Evolutionary conservation across 2,797 vertebrate species (phyloP).

Genomic region (Falco columbarius): DNA sequence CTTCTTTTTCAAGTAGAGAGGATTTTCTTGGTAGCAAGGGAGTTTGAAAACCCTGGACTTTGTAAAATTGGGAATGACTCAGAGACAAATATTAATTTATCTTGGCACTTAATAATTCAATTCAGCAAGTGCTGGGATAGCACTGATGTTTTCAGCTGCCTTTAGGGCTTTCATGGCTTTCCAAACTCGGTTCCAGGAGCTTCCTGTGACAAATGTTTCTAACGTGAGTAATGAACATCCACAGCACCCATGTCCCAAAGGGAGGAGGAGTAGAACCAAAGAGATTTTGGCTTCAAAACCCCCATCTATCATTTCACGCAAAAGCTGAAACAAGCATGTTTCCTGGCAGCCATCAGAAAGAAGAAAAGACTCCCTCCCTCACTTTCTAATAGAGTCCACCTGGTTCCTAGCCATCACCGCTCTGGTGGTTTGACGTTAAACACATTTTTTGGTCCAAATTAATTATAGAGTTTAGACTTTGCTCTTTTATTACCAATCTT

Average conservation of each 20-base stretch:
- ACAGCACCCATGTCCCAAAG: conserved; percentile 63
- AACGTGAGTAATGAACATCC: conserved; percentile 73
- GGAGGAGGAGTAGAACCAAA: not conserved
- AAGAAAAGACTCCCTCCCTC: not conserved
- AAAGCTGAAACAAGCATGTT: conserved; percentile 46
- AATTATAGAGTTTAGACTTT: not conserved
- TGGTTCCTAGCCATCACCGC: not conserved
- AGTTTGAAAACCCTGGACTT: not conserved
- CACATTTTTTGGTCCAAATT: not conserved
- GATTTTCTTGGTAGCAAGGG: not conserved
- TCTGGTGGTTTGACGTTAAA: not conserved
- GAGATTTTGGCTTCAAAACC: conserved; percentile 1
- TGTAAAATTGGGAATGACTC: conserved; percentile 32
- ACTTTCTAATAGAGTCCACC: conserved; percentile 29
- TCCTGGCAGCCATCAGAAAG: not conserved
- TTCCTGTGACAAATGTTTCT: conserved; percentile 75
- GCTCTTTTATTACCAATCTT: not conserved
- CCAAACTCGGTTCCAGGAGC: conserved; percentile 53
- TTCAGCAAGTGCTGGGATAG: conserved; percentile 56
- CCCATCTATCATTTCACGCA: conserved; percentile 11
- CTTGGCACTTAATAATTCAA: conserved; percentile 68
- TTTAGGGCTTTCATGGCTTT: conserved; percentile 62
- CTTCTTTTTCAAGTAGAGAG: not conserved
- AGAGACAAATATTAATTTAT: conserved; percentile 33
- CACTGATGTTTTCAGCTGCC: conserved; percentile 36